Evolutionary conservation across 2,888 invertebrate species (phyloP), one percentile per base, ranked within the genome.

Genomic region (Phaonia tiefii): DNA sequence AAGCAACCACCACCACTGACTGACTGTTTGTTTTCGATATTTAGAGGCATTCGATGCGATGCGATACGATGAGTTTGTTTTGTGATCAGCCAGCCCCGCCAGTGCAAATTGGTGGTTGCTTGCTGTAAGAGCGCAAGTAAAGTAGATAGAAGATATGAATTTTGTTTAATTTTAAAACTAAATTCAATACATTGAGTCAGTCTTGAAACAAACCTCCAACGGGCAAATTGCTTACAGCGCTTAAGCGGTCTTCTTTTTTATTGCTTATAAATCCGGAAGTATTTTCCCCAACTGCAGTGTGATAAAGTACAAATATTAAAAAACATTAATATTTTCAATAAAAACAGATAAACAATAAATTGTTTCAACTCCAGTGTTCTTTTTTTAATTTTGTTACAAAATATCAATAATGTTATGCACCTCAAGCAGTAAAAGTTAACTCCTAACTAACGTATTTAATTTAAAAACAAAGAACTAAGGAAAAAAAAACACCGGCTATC

Each of bases 131-230:
- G 31, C 31, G 60, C 49, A 56, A 75, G 31, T 17, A 66, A 8
- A 31, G n/a, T 31, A 31, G 31, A 31, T 31, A 31, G 8, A 39
- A 75, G 74, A 60, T 80, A 44, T 80, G 71, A 56, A 66, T 54
- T 75, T 67, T 66, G 58, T 65, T 37, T 71, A 31, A 49, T 60
- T 72, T 78, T 56, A 63, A 72, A 67, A 72, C 63, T 17, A 63
- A 78, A 69, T 78, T 81, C 63, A 69, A 69, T 58, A 44, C 67
- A 75, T 82, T 86, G 87, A 89, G 84, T 89, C 89, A 89, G 88
- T 89, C 88, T 83, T 83, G 44, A 82, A 87, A 84, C 86, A 84
- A 84, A 85, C 86, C 84, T 87, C 85, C 85, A 84, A 82, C 80
- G 82, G 46, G 37, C 72, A 66, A 72, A 75, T 8, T 20, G 73